Conservation (phyloP, 1,140 invertebrate genomes). For the Drosophila trapezifrons region DNA sequence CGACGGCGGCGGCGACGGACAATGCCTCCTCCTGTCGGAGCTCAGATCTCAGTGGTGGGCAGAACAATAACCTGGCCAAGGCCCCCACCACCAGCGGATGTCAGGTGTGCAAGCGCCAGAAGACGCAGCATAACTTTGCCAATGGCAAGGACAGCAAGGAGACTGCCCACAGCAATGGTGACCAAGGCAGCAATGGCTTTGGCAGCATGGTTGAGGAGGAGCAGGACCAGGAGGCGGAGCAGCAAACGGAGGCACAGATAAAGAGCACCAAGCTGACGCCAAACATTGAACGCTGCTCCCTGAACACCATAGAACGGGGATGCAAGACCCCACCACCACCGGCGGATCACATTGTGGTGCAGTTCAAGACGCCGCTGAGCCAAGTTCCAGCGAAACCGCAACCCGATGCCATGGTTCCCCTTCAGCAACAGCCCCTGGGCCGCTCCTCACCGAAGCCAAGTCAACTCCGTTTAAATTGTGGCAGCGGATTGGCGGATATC, state of each 20-base stretch:
- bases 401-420: slow-evolving; percentile 47
- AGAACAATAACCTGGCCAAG: slow-evolving; percentile 60
- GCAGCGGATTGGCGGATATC: slow-evolving; percentile 22
- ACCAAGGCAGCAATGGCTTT: slow-evolving; percentile 17
- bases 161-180: slow-evolving; percentile 5
- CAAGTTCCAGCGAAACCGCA: slow-evolving; percentile 62
- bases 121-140: slow-evolving; percentile 78
- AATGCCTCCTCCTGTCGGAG: slow-evolving; percentile 6
- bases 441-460: slow-evolving; percentile 48
- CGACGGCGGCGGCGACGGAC: slow-evolving; percentile 14
- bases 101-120: slow-evolving; percentile 82
- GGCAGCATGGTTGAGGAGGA: slow-evolving; percentile 27
- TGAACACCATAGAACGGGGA: slow-evolving; percentile 39
- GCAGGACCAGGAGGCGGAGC: slow-evolving; percentile 26
- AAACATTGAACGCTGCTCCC: slow-evolving; percentile 67
- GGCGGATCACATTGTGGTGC: slow-evolving; percentile 57
- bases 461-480: slow-evolving; percentile 57
- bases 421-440: slow-evolving; percentile 8
- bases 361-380: slow-evolving; percentile 75
- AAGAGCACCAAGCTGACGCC: slow-evolving; percentile 68
- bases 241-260: slow-evolving; percentile 13
- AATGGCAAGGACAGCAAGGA: background rate
- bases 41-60: slow-evolving; percentile 39
- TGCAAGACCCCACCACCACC: slow-evolving; percentile 63
- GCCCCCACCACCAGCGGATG: slow-evolving; percentile 52